Evolutionary conservation across 2,888 invertebrate genomes (phyloP).

Genomic region (Mystacides longicornis): DNA sequence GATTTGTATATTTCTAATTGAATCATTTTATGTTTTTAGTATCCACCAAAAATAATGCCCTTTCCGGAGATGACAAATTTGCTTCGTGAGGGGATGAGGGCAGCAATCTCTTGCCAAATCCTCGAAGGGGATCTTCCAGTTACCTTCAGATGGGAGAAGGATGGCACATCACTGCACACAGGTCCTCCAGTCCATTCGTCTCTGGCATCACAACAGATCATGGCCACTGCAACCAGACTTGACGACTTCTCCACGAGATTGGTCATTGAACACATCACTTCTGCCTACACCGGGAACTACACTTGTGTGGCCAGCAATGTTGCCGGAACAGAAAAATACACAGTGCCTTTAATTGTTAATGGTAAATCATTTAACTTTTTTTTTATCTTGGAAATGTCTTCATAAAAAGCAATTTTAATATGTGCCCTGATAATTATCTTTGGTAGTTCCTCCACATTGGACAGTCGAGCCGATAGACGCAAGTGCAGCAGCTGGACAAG

Average conservation of each 20-base stretch:
- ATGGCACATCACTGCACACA: constrained; percentile 67
- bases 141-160: constrained; percentile 85
- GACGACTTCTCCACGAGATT: constrained; percentile 83
- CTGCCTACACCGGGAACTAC: constrained; percentile 82
- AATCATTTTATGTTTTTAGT: no score
- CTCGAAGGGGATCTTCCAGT: constrained; percentile 89
- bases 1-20: no score
- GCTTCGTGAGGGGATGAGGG: constrained; percentile 76
- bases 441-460: constrained; percentile 80
- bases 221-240: constrained; percentile 51
- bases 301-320: constrained; percentile 88
- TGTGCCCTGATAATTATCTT: no score
- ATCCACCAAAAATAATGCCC: constrained; percentile 76
- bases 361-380: constrained; percentile 43
- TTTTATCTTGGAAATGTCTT: background rate
- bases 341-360: constrained; percentile 75
- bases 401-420: no score
- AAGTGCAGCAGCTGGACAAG: constrained; percentile 76
- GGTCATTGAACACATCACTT: constrained; percentile 78
- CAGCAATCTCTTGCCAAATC: constrained; percentile 85
- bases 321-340: constrained; percentile 70
- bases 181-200: constrained; percentile 41
- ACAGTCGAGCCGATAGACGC: constrained; percentile 76
- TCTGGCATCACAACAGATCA: constrained; percentile 37
- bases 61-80: constrained; percentile 76